A percentile compares a stretch with the other conserved stretches of the same genome.
These are phyloP conservation scores for Xanthorhoe spadicearia DNA, from an alignment of 2,888 invertebrate genomes.

Conservation along the genomic window DNA sequence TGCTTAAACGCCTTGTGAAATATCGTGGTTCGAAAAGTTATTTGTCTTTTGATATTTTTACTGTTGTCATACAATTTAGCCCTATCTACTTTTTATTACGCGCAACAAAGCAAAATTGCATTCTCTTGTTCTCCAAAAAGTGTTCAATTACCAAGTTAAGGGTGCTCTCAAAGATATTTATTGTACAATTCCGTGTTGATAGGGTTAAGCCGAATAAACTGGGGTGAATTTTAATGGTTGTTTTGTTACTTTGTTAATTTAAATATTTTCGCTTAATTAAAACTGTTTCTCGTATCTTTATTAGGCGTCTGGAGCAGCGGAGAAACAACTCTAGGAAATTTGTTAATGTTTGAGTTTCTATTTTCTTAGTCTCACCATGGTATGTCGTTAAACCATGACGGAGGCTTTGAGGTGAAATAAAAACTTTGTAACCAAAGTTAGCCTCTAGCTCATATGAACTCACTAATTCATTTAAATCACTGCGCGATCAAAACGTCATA, in stretches of 20 bases:
- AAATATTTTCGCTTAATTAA: constrained; percentile 74
- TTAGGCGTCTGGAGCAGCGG: constrained; percentile 43
- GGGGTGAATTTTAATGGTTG: constrained; percentile 61
- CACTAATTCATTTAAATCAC: no score
- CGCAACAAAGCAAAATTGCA: constrained; percentile 63
- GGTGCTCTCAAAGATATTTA: constrained; percentile 69
- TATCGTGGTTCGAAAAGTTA: no score
- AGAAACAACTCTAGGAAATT: constrained; percentile 22
- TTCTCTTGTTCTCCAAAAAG: constrained; percentile 63
- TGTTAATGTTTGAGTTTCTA: constrained; percentile 26
- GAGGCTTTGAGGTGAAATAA: no score
- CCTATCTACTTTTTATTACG: constrained; percentile 46
- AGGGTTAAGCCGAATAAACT: constrained; percentile 54
- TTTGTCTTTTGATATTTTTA: constrained; percentile 3
- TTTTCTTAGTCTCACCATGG: background rate
- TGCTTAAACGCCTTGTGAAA: no score
- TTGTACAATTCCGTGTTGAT: constrained; percentile 64
- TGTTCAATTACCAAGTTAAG: constrained; percentile 60
- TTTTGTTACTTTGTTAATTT: constrained; percentile 72
- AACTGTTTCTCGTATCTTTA: constrained; percentile 60
- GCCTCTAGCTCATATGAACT: no score
- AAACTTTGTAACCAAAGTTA: no score
- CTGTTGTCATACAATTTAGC: constrained; percentile 6
- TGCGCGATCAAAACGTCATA: no score
- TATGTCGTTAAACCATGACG: background rate